phyloP scores from a whole-genome alignment of 2,113 vertebrate species.

The Austrofundulus limnaeus region DNA sequence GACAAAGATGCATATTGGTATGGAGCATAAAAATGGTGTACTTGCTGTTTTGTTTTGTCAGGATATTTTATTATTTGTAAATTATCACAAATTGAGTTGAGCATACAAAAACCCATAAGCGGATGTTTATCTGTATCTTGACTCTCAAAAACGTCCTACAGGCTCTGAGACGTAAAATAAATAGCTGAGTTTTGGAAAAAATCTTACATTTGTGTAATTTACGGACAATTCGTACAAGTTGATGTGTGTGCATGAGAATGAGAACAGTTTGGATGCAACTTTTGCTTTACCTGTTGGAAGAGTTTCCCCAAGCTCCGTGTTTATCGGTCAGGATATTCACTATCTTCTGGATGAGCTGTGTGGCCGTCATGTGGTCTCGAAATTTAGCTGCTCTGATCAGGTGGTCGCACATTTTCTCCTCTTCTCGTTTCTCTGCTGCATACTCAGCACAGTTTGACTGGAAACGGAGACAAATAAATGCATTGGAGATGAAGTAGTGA shows the following conservation, averaged over 20 bases:
- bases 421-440: constrained; percentile 92
- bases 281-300: constrained; percentile 84
- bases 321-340: constrained; percentile 96
- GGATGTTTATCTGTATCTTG: no score
- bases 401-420: constrained; percentile 98
- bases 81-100: neutral
- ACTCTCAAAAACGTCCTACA: no score
- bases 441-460: constrained; percentile 95
- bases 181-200: no score
- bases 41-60: neutral
- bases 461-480: constrained; percentile 5
- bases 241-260: no score
- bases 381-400: constrained; percentile 95
- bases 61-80: neutral
- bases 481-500: neutral
- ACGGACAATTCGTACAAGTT: no score
- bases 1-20: neutral
- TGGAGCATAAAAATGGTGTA: neutral
- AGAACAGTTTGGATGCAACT: neutral
- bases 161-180: no score
- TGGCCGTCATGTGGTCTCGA: constrained; percentile 93
- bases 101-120: no score
- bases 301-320: constrained; percentile 94
- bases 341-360: constrained; percentile 96
- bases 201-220: no score